A percentile compares a stretch with the other conserved stretches of the same genome.
phyloP scores from a whole-genome alignment of 2,888 invertebrate genomes.

The Cremastobaeus sp. region DNA sequence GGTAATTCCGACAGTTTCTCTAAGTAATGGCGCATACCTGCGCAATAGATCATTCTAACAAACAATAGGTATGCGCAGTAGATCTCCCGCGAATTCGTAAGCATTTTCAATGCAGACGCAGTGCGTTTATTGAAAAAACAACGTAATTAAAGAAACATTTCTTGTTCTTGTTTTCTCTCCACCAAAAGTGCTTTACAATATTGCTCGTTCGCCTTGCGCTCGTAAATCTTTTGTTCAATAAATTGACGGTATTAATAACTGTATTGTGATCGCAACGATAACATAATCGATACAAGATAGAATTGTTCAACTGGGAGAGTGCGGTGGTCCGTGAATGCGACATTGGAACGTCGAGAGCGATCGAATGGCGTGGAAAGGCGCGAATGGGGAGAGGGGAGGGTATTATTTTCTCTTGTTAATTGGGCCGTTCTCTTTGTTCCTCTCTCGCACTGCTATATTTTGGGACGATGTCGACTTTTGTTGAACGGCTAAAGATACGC shows the following conservation, averaged over 20 bases:
- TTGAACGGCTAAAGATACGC: conserved; percentile 26
- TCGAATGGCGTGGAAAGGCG: conserved; percentile 22
- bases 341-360: conserved; percentile 17
- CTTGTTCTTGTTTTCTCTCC: too few species aligned
- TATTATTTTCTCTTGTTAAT: conserved; percentile 40
- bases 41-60: too few species aligned
- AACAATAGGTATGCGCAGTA: too few species aligned
- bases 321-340: conserved; percentile 28
- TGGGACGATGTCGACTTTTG: conserved; percentile 30
- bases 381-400: not conserved
- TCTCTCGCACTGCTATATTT: conserved; percentile 27
- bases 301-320: conserved; percentile 20
- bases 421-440: conserved; percentile 39
- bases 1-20: too few species aligned
- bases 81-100: too few species aligned
- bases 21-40: too few species aligned
- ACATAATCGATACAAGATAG: conserved; percentile 11
- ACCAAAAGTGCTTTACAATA: too few species aligned
- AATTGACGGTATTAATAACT: conserved; percentile 11
- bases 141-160: too few species aligned
- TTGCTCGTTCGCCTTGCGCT: too few species aligned
- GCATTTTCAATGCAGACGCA: too few species aligned
- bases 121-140: too few species aligned
- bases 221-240: conserved; percentile 13
- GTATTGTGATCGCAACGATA: conserved; percentile 16